phyloP scores from a whole-genome alignment of 2,888 invertebrate species.

The Aphrophora alni region DNA sequence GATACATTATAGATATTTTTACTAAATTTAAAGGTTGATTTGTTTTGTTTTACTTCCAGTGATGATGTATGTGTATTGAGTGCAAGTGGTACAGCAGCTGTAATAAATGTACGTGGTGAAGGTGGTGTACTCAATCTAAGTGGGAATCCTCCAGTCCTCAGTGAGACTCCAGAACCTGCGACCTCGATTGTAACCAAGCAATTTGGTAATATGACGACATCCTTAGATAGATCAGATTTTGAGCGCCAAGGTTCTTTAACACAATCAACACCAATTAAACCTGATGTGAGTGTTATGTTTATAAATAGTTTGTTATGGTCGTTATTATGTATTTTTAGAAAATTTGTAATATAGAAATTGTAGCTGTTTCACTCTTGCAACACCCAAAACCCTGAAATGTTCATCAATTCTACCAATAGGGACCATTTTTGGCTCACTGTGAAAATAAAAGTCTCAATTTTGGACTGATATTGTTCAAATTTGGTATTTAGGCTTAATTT shows the following conservation, averaged over 20 bases:
- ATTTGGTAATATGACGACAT: slow-evolving; percentile 58
- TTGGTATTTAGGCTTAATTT: too few species aligned
- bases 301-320: too few species aligned
- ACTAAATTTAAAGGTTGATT: too few species aligned
- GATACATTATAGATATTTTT: too few species aligned
- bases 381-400: too few species aligned
- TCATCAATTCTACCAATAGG: too few species aligned
- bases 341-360: too few species aligned
- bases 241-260: slow-evolving; percentile 54
- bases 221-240: slow-evolving; percentile 62
- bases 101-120: slow-evolving; percentile 64
- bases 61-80: slow-evolving; percentile 95
- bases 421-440: too few species aligned
- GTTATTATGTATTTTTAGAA: too few species aligned
- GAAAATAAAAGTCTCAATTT: too few species aligned
- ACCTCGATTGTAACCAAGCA: neutral
- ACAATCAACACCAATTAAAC: slow-evolving; percentile 25
- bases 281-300: slow-evolving; percentile 22
- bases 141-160: neutral
- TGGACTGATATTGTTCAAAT: too few species aligned
- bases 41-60: slow-evolving; percentile 60
- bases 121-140: neutral
- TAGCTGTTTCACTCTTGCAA: too few species aligned
- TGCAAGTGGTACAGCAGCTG: slow-evolving; percentile 92
- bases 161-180: slow-evolving; percentile 32